These are phyloP conservation scores for Tetragonula carbonaria DNA, from an alignment of 2,888 invertebrate genomes.

Conservation along the genomic window DNA sequence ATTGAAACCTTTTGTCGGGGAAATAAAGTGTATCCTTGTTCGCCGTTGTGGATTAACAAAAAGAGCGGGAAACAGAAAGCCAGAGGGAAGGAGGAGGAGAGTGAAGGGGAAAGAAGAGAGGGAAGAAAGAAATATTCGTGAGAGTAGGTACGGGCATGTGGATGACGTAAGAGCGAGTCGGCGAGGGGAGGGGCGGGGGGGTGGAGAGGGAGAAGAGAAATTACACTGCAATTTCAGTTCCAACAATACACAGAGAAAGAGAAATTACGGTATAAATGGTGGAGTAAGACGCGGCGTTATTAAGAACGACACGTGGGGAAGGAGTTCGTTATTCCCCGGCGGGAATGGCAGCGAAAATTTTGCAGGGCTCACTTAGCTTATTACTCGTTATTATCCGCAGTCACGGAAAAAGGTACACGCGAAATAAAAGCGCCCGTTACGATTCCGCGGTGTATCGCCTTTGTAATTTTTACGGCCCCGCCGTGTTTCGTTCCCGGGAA, in stretches of 20 bases:
- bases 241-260: conserved; percentile 62
- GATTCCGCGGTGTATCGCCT: conserved; percentile 38
- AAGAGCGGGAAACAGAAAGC: neutral
- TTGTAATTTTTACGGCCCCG: conserved; percentile 31
- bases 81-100: neutral
- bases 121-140: neutral
- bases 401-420: conserved; percentile 35
- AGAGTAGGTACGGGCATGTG: conserved; percentile 5
- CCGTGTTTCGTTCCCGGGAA: neutral
- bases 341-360: conserved; percentile 55
- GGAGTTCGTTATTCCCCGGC: conserved; percentile 63
- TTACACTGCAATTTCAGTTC: conserved; percentile 62
- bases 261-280: conserved; percentile 65
- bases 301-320: conserved; percentile 65
- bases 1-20: conserved; percentile 70
- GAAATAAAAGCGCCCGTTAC: conserved; percentile 29
- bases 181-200: neutral
- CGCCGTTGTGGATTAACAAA: conserved; percentile 41
- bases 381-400: conserved; percentile 56
- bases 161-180: neutral
- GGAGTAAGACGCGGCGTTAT: conserved; percentile 62
- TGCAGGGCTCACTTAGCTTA: conserved; percentile 56
- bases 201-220: conserved; percentile 22
- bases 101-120: neutral
- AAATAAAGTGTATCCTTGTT: conserved; percentile 63